Evolutionary conservation across 2,888 invertebrate species (phyloP).

Genomic region (Drosophila histrio): DNA sequence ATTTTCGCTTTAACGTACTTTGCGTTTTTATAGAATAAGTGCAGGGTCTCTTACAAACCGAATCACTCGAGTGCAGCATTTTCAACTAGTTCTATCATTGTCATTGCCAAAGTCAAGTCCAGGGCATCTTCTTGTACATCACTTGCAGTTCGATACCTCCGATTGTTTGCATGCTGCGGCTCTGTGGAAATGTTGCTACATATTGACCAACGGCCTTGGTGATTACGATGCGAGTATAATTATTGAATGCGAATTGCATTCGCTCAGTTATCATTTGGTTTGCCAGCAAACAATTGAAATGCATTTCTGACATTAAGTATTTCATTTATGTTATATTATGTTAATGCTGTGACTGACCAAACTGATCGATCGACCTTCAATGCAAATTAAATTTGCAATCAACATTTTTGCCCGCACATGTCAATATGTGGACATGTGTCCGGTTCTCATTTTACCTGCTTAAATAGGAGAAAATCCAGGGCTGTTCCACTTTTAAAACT

Average conservation of each 20-base stretch:
- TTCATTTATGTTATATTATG: slow-evolving; percentile 65
- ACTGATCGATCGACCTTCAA: slow-evolving; percentile 35
- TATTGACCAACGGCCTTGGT: slow-evolving; percentile 24
- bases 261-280: slow-evolving; percentile 43
- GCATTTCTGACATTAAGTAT: slow-evolving; percentile 49
- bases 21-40: too few species aligned
- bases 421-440: slow-evolving; percentile 10
- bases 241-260: slow-evolving; percentile 25
- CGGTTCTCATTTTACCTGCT: slow-evolving; percentile 23
- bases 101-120: neutral
- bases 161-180: neutral
- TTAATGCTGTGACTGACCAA: slow-evolving; percentile 32
- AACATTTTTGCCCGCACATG: slow-evolving; percentile 16
- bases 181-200: slow-evolving; percentile 21
- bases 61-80: too few species aligned
- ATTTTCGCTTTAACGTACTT: too few species aligned
- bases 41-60: too few species aligned
- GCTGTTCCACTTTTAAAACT: slow-evolving; percentile 19
- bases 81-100: too few species aligned
- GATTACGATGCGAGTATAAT: slow-evolving; percentile 36
- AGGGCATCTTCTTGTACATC: slow-evolving; percentile 4
- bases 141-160: neutral
- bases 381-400: slow-evolving; percentile 58
- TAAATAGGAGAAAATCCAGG: slow-evolving; percentile 6
- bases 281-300: slow-evolving; percentile 58